Conservation (phyloP, 2,113 vertebrate species). For the Melanerpes aurifrons region DNA sequence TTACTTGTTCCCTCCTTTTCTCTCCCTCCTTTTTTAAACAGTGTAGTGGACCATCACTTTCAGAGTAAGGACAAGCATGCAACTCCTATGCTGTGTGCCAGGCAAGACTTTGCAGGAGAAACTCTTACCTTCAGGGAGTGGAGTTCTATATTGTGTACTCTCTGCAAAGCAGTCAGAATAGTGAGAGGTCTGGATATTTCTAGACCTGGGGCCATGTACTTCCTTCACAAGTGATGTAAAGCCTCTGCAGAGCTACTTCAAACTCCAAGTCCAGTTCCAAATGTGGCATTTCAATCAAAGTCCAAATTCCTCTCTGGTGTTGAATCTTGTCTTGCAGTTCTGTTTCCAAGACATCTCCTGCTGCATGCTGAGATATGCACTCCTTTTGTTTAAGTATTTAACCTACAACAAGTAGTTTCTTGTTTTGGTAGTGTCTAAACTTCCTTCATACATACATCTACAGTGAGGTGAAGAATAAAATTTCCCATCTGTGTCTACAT, state of each 20-base stretch:
- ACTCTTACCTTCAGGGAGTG: neutral
- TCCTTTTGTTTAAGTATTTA: neutral
- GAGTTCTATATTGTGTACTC: neutral
- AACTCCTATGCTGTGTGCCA: neutral
- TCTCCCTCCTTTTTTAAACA: neutral
- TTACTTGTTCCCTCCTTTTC: neutral
- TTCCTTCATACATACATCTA: neutral
- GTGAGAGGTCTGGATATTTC: neutral
- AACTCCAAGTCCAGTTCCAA: neutral
- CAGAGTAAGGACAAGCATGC: neutral
- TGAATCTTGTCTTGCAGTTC: neutral
- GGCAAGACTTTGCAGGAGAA: neutral
- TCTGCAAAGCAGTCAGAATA: neutral
- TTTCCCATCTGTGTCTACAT: neutral
- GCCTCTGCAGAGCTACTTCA: neutral
- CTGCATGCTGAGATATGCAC: neutral
- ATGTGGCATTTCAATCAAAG: neutral
- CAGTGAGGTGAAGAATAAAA: neutral
- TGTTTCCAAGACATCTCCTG: neutral
- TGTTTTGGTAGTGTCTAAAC: neutral
- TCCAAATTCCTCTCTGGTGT: neutral
- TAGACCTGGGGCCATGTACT: rapidly evolving
- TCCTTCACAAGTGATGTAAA: neutral
- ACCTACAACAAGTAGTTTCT: neutral
- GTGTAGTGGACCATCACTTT: neutral